These are phyloP conservation scores for Teleopsis dalmanni DNA, from an alignment of 1,140 invertebrate genomes.

Conservation along the genomic window DNA sequence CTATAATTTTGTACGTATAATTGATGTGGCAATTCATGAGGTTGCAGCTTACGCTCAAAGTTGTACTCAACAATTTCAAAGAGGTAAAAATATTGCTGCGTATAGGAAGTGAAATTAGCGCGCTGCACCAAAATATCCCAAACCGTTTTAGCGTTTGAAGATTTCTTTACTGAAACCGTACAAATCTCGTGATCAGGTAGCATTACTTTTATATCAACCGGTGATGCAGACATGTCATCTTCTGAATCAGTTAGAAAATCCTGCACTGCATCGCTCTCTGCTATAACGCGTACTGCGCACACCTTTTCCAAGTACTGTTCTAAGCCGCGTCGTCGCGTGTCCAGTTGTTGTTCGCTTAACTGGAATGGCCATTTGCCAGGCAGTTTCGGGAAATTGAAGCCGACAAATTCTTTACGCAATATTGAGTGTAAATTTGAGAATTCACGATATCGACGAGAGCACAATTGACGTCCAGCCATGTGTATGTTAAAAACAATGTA, in stretches of 20 bases:
- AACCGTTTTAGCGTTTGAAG: constrained; percentile 83
- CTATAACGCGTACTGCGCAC: constrained; percentile 94
- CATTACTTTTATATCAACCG: constrained; percentile 88
- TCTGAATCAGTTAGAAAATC: constrained; percentile 93
- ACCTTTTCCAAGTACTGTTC: constrained; percentile 98
- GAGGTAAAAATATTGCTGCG: constrained; percentile 88
- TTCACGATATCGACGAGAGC: constrained; percentile 91
- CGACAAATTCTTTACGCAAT: constrained; percentile 92
- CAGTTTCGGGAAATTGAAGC: constrained; percentile 95
- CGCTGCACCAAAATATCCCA: constrained; percentile 84
- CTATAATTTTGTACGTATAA: constrained; percentile 99
- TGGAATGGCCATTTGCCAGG: constrained; percentile 98
- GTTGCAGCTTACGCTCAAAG: constrained; percentile 90
- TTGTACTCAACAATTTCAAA: constrained; percentile 98
- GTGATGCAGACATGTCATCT: constrained; percentile 73
- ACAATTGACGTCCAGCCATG: constrained; percentile 96
- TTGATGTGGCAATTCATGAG: constrained; percentile 92
- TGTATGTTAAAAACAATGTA: constrained; percentile 98
- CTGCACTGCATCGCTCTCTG: constrained; percentile 94
- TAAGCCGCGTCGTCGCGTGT: constrained; percentile 82
- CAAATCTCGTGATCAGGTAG: constrained; percentile 81
- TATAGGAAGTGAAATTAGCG: constrained; percentile 70
- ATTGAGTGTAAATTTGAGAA: constrained; percentile 85
- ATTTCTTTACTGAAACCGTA: constrained; percentile 84
- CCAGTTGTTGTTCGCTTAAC: constrained; percentile 92